Percentiles rank a stretch among this genome's conserved stretches.
Evolutionary conservation across 1,140 invertebrate species (phyloP).

Genomic region (Leptestheria dahalacensis): DNA sequence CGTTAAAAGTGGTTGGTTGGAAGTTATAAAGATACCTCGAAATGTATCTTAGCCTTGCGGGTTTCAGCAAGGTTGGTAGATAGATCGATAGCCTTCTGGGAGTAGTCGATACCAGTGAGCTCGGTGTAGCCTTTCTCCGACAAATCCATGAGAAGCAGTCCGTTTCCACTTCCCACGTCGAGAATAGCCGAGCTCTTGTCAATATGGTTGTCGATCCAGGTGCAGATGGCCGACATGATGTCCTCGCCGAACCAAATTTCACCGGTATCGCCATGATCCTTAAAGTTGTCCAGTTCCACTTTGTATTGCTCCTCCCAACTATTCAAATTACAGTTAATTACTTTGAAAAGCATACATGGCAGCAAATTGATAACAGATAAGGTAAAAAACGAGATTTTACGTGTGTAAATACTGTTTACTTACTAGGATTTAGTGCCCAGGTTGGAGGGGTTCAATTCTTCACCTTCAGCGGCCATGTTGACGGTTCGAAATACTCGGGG

Average conservation of each 20-base stretch:
- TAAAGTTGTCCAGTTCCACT: conserved; percentile 65
- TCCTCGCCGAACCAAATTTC: conserved; percentile 65
- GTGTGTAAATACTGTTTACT: too few species aligned
- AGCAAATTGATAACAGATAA: too few species aligned
- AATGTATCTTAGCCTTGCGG: conserved; percentile 22
- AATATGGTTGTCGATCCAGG: conserved; percentile 11
- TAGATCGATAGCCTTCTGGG: conserved; percentile 53
- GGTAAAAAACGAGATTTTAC: too few species aligned
- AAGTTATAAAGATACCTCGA: conserved; percentile 19
- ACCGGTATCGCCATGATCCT: conserved; percentile 67
- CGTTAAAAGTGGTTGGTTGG: too few species aligned
- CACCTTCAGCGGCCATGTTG: background rate
- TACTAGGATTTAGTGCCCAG: background rate
- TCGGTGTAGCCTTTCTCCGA: conserved; percentile 51
- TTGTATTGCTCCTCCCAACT: conserved; percentile 73
- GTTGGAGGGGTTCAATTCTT: background rate
- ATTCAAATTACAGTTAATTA: background rate
- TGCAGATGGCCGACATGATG: background rate
- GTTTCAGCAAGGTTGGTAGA: conserved; percentile 45
- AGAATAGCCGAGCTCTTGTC: conserved; percentile 26
- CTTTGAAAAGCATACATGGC: too few species aligned
- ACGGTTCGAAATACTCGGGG: background rate
- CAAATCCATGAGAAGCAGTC: conserved; percentile 61
- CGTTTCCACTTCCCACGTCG: conserved; percentile 79
- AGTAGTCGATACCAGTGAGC: conserved; percentile 72